Evolutionary conservation across 2,797 vertebrate genomes (phyloP).

Genomic region (Babyrousa celebensis): DNA sequence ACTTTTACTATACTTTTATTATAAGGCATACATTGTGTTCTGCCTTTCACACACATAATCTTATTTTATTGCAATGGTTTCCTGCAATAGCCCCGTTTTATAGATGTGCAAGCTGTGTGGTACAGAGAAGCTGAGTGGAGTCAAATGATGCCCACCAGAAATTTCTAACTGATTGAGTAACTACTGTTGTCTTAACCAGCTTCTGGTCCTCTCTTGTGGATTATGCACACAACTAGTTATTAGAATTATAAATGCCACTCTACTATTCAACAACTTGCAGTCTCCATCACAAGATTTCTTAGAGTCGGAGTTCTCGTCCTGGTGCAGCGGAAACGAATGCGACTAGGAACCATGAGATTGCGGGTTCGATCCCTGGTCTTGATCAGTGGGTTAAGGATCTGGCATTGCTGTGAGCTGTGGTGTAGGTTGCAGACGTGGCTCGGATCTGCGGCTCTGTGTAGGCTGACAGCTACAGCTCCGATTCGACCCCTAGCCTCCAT

Average conservation of each 20-base stretch:
- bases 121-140: neutral
- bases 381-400: too few species aligned
- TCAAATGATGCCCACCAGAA: neutral
- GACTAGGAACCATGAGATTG: too few species aligned
- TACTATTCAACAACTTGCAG: neutral
- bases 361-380: too few species aligned
- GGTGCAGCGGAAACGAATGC: too few species aligned
- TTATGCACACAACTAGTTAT: neutral
- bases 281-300: neutral
- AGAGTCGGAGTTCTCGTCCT: neutral
- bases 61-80: slow-evolving; percentile 53
- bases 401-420: too few species aligned
- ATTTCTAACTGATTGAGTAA: slow-evolving; percentile 11
- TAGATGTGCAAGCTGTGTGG: neutral
- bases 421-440: too few species aligned
- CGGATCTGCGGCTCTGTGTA: too few species aligned
- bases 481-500: too few species aligned
- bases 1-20: neutral
- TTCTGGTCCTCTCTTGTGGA: neutral
- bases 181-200: neutral
- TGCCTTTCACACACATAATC: neutral
- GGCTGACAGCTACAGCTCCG: too few species aligned
- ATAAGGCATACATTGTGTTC: neutral
- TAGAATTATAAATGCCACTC: slow-evolving; percentile 16
- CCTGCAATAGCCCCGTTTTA: slow-evolving; percentile 17